phyloP scores from a whole-genome alignment of 2,888 invertebrate species.

The Belgica antarctica region DNA sequence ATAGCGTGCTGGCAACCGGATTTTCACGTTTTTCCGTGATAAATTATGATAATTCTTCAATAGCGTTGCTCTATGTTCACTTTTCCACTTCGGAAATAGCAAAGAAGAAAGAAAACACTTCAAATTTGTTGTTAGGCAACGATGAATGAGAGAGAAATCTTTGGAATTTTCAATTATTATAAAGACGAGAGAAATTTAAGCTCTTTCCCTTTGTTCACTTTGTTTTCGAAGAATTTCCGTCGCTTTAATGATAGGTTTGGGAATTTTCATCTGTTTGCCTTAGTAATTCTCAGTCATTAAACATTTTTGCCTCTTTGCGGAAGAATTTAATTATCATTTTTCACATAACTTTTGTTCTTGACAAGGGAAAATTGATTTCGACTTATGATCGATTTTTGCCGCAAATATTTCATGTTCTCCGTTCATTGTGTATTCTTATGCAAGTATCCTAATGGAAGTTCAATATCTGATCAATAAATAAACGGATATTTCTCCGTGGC shows the following conservation, averaged over 20 bases:
- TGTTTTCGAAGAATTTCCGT: not conserved
- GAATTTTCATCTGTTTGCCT: not conserved
- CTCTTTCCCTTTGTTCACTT: not conserved
- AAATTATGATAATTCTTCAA: constrained; percentile 3
- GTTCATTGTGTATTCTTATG: too few species aligned
- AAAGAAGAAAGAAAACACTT: not conserved
- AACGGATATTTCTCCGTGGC: not conserved
- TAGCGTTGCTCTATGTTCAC: not conserved
- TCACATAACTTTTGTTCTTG: too few species aligned
- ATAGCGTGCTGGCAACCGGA: not conserved
- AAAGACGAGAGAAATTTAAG: constrained; percentile 1
- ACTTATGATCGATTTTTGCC: too few species aligned
- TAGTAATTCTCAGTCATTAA: not conserved
- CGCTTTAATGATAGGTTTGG: not conserved
- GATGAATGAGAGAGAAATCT: constrained; percentile 8
- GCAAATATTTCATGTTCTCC: too few species aligned
- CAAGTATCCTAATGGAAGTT: too few species aligned
- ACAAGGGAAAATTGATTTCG: too few species aligned
- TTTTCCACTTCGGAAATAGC: not conserved
- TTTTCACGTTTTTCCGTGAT: constrained; percentile 10
- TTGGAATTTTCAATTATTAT: constrained; percentile 38
- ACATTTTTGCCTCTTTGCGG: not conserved
- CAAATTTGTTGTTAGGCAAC: not conserved
- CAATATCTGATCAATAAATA: constrained; percentile 21
- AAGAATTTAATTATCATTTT: constrained; percentile 15